Evolutionary conservation across 64 coral and sea anemone genomes (phyloP).

Genomic region (Actinia equina): DNA sequence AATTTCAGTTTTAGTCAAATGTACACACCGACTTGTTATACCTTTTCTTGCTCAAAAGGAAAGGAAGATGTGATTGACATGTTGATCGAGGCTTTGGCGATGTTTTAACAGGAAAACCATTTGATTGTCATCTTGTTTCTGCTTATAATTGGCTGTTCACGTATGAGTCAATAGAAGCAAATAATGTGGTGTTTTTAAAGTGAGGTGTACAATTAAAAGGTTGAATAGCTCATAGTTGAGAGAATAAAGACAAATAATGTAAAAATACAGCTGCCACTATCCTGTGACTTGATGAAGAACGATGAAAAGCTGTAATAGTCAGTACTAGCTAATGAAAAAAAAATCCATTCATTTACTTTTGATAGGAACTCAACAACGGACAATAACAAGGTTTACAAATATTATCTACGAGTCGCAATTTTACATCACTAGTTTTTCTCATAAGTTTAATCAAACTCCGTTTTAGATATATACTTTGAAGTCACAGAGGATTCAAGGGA

Average conservation of each 20-base stretch:
- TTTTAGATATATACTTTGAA: too few relatives aligned
- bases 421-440: too few relatives aligned
- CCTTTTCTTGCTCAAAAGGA: not conserved
- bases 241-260: not conserved
- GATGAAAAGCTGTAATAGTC: not conserved
- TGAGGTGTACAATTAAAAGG: not conserved
- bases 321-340: too few relatives aligned
- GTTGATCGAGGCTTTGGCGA: not conserved
- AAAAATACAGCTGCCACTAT: not conserved
- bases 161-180: not conserved
- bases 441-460: too few relatives aligned
- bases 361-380: too few relatives aligned
- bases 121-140: not conserved
- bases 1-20: not conserved
- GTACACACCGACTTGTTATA: not conserved
- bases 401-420: too few relatives aligned
- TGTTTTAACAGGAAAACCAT: conserved; percentile 6
- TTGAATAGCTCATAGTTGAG: not conserved
- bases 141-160: not conserved
- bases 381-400: too few relatives aligned
- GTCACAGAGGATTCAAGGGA: too few relatives aligned
- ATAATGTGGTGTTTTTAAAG: not conserved
- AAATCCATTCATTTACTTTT: too few relatives aligned
- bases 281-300: not conserved
- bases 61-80: not conserved